These are phyloP conservation scores for Cataglyphis hispanica DNA, from an alignment of 1,140 invertebrate genomes.

Conservation along the genomic window DNA sequence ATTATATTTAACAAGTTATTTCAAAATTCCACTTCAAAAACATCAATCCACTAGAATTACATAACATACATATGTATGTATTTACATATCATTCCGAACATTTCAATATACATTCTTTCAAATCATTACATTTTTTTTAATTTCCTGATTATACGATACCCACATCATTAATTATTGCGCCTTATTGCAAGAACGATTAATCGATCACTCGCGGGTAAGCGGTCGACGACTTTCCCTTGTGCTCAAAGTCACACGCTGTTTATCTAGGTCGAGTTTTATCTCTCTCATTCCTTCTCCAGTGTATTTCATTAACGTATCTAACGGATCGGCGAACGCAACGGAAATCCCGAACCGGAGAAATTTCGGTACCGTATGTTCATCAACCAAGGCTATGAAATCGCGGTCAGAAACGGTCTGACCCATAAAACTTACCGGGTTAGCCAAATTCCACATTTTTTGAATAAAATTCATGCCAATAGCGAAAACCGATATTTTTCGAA, in stretches of 20 bases:
- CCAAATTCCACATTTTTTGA: too few species aligned
- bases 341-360: conserved; percentile 27
- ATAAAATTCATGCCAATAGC: too few species aligned
- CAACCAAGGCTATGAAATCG: conserved; percentile 28
- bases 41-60: neutral
- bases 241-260: conserved; percentile 22
- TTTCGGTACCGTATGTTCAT: conserved; percentile 32
- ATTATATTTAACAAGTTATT: neutral
- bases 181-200: too few species aligned
- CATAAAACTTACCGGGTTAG: conserved; percentile 16
- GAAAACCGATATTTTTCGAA: too few species aligned
- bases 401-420: conserved; percentile 11
- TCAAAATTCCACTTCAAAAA: conserved; percentile 5
- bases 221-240: conserved; percentile 22
- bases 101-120: neutral
- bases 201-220: conserved; percentile 27
- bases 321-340: neutral
- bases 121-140: neutral
- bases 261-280: conserved; percentile 46
- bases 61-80: neutral
- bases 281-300: conserved; percentile 6
- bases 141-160: neutral
- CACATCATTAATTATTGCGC: neutral
- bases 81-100: neutral
- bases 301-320: conserved; percentile 46